Evolutionary conservation across 1,140 invertebrate species (phyloP).

Genomic region (Apolygus lucorum): DNA sequence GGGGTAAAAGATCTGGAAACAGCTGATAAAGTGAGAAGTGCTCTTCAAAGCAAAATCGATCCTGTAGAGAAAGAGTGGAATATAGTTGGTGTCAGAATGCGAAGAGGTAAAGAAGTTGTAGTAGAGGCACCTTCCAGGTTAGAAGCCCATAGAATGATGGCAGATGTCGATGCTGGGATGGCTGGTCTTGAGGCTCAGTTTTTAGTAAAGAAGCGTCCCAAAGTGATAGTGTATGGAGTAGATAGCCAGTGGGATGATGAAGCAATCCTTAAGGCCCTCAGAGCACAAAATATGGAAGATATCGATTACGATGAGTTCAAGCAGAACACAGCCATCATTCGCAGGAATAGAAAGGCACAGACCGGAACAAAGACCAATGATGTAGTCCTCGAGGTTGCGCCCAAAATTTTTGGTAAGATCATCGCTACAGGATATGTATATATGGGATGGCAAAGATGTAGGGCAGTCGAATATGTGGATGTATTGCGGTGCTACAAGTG

Average conservation of each 20-base stretch:
- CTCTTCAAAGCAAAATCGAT: background rate
- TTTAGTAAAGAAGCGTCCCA: background rate
- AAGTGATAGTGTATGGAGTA: background rate
- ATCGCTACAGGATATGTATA: too few species aligned
- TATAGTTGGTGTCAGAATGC: background rate
- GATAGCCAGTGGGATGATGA: background rate
- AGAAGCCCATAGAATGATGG: background rate
- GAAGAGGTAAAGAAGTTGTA: background rate
- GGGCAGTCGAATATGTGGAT: background rate
- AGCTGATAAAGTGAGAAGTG: background rate
- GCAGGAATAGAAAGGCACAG: too few species aligned
- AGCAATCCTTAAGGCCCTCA: too few species aligned
- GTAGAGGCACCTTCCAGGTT: background rate
- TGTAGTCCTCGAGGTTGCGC: too few species aligned
- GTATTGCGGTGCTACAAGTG: background rate
- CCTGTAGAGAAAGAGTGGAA: background rate
- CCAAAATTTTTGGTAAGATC: too few species aligned
- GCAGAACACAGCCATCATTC: too few species aligned
- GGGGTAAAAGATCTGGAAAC: background rate
- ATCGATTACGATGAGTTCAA: too few species aligned
- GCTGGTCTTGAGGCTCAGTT: background rate
- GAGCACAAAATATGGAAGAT: too few species aligned
- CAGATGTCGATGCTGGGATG: too few species aligned
- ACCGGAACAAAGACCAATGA: too few species aligned
- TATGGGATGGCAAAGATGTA: background rate